Percentiles rank a stretch among this genome's conserved stretches.
phyloP scores from a whole-genome alignment of 2,888 invertebrate species.

The Acronicta psi region DNA sequence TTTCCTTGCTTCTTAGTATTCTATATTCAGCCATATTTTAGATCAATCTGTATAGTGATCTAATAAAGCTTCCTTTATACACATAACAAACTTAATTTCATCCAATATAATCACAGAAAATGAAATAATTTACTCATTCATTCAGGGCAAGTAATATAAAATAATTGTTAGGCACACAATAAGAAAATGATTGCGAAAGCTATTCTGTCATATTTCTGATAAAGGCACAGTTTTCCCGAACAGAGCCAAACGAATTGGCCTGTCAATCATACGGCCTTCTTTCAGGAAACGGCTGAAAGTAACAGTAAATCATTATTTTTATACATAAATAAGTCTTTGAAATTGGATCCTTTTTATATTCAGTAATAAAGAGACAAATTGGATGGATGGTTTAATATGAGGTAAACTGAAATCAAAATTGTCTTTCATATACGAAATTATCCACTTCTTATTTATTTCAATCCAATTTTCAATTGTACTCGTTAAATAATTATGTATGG shows the following conservation, averaged over 20 bases:
- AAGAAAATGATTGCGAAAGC: slow-evolving; percentile 26
- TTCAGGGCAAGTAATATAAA: slow-evolving; percentile 19
- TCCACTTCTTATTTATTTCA: background rate
- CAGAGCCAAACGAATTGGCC: slow-evolving; percentile 49
- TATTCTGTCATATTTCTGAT: slow-evolving; percentile 46
- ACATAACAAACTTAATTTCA: background rate
- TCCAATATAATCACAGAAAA: background rate
- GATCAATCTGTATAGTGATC: no score
- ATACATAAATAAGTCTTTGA: slow-evolving; percentile 38
- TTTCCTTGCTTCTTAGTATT: no score
- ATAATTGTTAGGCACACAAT: slow-evolving; percentile 20
- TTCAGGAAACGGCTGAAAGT: slow-evolving; percentile 26
- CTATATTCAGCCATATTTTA: no score
- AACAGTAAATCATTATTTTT: slow-evolving; percentile 45
- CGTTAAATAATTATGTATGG: background rate
- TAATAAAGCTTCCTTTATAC: no score
- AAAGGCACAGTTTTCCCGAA: slow-evolving; percentile 27
- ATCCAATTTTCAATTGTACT: background rate
- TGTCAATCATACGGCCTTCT: slow-evolving; percentile 52
- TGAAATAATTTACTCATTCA: background rate
- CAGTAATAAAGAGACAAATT: slow-evolving; percentile 30
- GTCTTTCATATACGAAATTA: slow-evolving; percentile 3
- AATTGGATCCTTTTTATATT: slow-evolving; percentile 47
- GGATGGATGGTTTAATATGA: slow-evolving; percentile 9
- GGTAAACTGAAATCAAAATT: slow-evolving; percentile 16